Evolutionary conservation across 2,113 vertebrate genomes (phyloP).

Genomic region (Calyptommatus sinebrachiatus): DNA sequence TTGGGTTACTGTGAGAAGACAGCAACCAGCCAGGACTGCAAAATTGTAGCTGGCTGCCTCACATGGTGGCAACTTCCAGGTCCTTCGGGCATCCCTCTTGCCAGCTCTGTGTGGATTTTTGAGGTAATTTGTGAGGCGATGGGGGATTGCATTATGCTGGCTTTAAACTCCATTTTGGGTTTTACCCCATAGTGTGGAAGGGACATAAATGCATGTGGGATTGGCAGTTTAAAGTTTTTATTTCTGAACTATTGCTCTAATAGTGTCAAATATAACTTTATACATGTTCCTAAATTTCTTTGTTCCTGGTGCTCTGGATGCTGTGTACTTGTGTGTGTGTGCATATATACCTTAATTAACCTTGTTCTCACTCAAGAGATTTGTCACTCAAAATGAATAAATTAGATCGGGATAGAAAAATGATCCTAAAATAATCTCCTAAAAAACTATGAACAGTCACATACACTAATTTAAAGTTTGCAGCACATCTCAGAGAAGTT

Average conservation of each 20-base stretch:
- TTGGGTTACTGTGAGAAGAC: too few species aligned
- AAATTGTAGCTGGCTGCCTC: too few species aligned
- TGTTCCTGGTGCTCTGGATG: neutral
- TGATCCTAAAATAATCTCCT: neutral
- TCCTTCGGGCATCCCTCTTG: too few species aligned
- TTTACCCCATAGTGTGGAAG: neutral
- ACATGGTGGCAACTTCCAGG: too few species aligned
- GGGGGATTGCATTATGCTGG: too few species aligned
- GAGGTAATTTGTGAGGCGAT: too few species aligned
- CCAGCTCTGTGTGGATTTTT: too few species aligned
- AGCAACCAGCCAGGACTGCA: too few species aligned
- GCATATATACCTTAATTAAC: neutral
- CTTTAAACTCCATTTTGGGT: too few species aligned
- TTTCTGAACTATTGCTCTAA: neutral
- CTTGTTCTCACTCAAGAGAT: neutral
- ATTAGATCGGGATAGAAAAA: constrained; percentile 5
- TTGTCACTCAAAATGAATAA: neutral
- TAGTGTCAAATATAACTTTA: neutral
- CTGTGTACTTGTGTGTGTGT: neutral
- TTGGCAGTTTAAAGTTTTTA: neutral
- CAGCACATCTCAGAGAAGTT: neutral
- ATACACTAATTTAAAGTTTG: neutral
- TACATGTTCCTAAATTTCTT: neutral
- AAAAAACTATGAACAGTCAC: constrained; percentile 1
- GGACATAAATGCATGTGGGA: too few species aligned